Conservation (phyloP, 2,888 invertebrate genomes). For the Allacma fusca region DNA sequence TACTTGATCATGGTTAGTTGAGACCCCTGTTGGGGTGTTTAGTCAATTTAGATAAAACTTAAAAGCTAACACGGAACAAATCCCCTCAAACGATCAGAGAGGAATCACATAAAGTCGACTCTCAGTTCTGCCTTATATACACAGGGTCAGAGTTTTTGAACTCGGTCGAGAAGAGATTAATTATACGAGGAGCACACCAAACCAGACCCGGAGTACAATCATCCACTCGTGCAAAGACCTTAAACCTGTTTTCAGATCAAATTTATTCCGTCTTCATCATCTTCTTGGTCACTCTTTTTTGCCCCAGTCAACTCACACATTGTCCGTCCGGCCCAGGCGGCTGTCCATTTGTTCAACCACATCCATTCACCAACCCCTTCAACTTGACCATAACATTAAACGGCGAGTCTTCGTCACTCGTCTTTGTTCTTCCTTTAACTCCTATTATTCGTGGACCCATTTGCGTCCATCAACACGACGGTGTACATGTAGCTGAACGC, state of each 20-base stretch:
- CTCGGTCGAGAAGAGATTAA: slow-evolving; percentile 61
- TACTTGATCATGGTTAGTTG: slow-evolving; percentile 58
- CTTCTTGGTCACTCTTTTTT: slow-evolving; percentile 43
- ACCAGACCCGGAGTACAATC: slow-evolving; percentile 59
- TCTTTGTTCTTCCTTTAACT: slow-evolving; percentile 22
- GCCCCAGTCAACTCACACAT: slow-evolving; percentile 45
- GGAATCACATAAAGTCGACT: slow-evolving; percentile 58
- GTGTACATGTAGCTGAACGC: background rate
- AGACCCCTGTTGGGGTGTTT: slow-evolving; percentile 57
- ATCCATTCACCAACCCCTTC: slow-evolving; percentile 16
- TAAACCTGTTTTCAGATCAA: slow-evolving; percentile 59
- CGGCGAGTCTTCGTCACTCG: slow-evolving; percentile 3
- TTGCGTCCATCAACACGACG: background rate
- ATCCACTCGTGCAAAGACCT: slow-evolving; percentile 60
- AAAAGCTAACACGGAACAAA: slow-evolving; percentile 53
- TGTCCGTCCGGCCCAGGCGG: slow-evolving; percentile 37
- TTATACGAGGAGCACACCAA: slow-evolving; percentile 59
- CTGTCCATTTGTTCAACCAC: slow-evolving; percentile 29
- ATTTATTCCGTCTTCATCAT: slow-evolving; percentile 48
- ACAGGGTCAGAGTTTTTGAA: slow-evolving; percentile 61
- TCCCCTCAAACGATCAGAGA: slow-evolving; percentile 61
- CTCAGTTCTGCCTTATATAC: slow-evolving; percentile 61
- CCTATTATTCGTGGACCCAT: slow-evolving; percentile 18
- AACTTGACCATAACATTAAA: slow-evolving; percentile 14
- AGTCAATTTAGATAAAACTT: slow-evolving; percentile 49